Base-by-base conservation (phyloP, 92 coral and sea anemone species). In the Siderastrea siderea region DNA sequence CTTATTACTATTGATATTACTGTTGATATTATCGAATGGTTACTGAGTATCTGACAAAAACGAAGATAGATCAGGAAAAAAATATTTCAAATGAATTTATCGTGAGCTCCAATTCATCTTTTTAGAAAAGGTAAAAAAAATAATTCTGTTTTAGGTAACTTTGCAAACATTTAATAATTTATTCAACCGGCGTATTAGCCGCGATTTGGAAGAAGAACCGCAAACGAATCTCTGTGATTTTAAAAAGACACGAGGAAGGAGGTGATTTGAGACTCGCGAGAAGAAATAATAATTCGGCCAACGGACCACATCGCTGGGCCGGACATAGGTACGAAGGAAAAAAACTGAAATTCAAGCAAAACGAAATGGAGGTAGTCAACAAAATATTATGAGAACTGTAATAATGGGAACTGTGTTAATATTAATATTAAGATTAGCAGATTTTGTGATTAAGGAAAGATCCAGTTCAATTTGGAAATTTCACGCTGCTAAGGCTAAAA, bases 101-200 rank as follows among this genome's bases (percentile, higher is more conserved):
- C 45, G 6, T 9, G 52, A 3, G 47, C 16, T 13, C 43, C 16
- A 54, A 57, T 58, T n/a, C 51, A 16, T 47, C 45, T 77, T 63
- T 44, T 15, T n/a, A 7, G 44, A 8, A 77, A 44, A n/a, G 12
- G 44, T 53, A 15, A 47, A 60, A 43, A 44, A 44, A 68, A 46
- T 26, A 69, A 15, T 60, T 7, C 44, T 13, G 43, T 62, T 48
- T 74, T 51, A 46, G 57, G 2, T 16, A 38, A 60, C 74, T 73
- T 61, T 15, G 57, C 71, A 62, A 63, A 64, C 47, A 49, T 50
- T 84, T 19, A 71, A 74, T 73, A 73, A 84, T 84, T 60, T 9
- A 84, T 74, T 64, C 6, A 53, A 12, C 63, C 62, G 38, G 72
- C 14, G 59, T 44, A 43, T 15, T 8, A 48, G 71, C 87, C 73